phyloP scores from a whole-genome alignment of 2,113 vertebrate genomes.

The Pagrus major region DNA sequence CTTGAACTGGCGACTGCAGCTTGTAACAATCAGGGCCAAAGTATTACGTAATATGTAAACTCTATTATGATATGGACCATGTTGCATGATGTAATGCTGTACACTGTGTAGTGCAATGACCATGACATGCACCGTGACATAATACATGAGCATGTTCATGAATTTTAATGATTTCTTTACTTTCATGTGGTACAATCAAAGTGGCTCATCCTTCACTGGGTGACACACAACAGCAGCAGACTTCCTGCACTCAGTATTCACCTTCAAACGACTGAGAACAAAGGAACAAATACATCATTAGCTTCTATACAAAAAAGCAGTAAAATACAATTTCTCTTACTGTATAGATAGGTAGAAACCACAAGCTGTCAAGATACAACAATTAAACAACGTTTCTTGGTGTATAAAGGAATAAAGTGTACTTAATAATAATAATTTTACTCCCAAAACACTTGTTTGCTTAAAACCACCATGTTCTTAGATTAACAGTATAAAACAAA shows the following conservation, averaged over 20 bases:
- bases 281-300: not conserved
- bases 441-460: too few species aligned
- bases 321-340: not conserved
- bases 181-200: constrained; percentile 46
- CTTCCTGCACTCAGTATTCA: constrained; percentile 1
- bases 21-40: not conserved
- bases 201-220: not conserved
- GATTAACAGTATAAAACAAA: not conserved
- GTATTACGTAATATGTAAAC: not conserved
- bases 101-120: not conserved
- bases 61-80: not conserved
- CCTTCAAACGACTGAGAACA: not conserved
- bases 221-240: constrained; percentile 14
- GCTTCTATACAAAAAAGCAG: not conserved
- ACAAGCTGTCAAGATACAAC: not conserved
- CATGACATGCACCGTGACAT: constrained; percentile 12
- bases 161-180: constrained; percentile 33
- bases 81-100: constrained; percentile 11
- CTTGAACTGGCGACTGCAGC: not conserved
- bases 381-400: not conserved
- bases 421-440: too few species aligned
- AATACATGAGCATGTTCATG: constrained; percentile 21
- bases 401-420: too few species aligned
- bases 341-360: not conserved
- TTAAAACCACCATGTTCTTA: too few species aligned